Percentiles rank a stretch among this genome's conserved stretches.
These are phyloP conservation scores for Cremastobaeus sp. DNA, from an alignment of 2,888 invertebrate genomes.

Conservation along the genomic window DNA sequence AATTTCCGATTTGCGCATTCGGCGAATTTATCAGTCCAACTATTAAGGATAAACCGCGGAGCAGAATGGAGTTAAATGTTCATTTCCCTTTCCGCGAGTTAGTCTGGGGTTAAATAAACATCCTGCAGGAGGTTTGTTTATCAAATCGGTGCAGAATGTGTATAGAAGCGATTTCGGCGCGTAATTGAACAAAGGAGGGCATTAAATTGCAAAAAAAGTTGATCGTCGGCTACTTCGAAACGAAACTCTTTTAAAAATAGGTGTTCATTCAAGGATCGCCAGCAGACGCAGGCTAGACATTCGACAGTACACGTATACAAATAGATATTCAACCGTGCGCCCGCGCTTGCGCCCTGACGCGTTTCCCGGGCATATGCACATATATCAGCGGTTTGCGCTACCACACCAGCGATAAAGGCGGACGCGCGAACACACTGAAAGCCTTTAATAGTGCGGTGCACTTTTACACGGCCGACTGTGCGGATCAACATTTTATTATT, in stretches of 20 bases:
- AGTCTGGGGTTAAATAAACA: no score
- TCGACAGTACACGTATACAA: constrained; percentile 67
- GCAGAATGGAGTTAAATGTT: no score
- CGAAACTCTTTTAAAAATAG: constrained; percentile 72
- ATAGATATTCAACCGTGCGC: constrained; percentile 63
- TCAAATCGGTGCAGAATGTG: no score
- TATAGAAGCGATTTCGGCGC: no score
- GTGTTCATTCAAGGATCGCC: constrained; percentile 74
- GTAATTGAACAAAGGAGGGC: background rate
- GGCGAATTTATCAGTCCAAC: no score
- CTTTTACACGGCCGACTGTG: constrained; percentile 23
- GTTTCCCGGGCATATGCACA: constrained; percentile 51
- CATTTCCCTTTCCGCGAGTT: no score
- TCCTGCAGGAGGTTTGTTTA: no score
- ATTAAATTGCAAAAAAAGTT: background rate
- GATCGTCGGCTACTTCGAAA: constrained; percentile 1
- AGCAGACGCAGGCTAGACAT: constrained; percentile 73
- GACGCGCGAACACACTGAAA: constrained; percentile 5
- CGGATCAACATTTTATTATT: constrained; percentile 43
- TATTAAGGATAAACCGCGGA: no score
- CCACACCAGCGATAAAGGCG: constrained; percentile 17
- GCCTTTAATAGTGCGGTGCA: constrained; percentile 27
- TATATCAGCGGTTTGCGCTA: constrained; percentile 40
- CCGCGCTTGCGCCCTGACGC: constrained; percentile 51
- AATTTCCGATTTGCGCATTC: no score